Conservation (phyloP, 2,797 vertebrate species). For the Erethizon dorsatum region DNA sequence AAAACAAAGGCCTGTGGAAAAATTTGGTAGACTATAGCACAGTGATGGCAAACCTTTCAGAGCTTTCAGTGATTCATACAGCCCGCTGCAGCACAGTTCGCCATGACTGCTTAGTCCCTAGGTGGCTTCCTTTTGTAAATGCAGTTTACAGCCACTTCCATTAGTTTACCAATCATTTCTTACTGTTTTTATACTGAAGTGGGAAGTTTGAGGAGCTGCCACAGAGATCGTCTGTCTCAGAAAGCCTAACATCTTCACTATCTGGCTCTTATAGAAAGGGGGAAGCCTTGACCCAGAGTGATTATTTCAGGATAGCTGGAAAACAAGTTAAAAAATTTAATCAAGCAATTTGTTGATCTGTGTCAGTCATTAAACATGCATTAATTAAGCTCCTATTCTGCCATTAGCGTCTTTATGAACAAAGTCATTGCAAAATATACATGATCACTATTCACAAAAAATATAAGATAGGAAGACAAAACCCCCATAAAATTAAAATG, state of each 20-base stretch:
- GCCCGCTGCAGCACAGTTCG: neutral
- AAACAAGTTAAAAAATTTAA: neutral
- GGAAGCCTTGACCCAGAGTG: neutral
- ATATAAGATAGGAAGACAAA: conserved; percentile 11
- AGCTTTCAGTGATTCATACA: neutral
- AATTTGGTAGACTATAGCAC: neutral
- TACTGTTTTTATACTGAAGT: neutral
- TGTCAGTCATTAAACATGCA: neutral
- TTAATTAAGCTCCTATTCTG: neutral
- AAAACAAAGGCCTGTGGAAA: neutral
- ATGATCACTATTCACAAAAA: neutral
- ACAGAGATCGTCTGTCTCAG: neutral
- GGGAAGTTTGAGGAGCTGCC: neutral
- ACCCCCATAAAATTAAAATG: neutral
- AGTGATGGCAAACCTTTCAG: neutral
- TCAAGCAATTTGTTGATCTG: neutral
- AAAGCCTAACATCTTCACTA: neutral
- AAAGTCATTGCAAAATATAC: neutral
- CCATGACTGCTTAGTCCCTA: neutral
- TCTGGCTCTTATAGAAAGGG: neutral
- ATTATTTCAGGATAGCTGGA: neutral
- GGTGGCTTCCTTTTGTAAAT: neutral
- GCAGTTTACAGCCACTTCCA: neutral
- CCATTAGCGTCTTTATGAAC: neutral
- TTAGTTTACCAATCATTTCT: neutral